phyloP scores from a whole-genome alignment of 2,888 invertebrate genomes.

The Pecten maximus region DNA sequence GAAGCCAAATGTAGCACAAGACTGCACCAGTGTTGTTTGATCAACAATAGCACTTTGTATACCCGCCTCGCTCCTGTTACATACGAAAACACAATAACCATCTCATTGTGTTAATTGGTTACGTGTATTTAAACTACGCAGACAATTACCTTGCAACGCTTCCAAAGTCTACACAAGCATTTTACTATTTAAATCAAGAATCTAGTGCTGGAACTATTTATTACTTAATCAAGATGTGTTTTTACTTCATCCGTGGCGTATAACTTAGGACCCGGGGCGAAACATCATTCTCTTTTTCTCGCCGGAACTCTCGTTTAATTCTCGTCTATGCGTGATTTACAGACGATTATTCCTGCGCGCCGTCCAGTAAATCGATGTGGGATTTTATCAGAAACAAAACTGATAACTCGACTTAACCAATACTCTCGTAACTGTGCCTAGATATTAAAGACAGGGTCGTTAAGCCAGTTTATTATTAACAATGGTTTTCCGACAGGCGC shows the following conservation, averaged over 20 bases:
- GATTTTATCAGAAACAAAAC: slow-evolving; percentile 15
- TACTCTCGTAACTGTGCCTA: not conserved
- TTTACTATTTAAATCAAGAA: slow-evolving; percentile 11
- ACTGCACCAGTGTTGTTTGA: not conserved
- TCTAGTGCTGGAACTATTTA: not conserved
- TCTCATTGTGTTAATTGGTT: not conserved
- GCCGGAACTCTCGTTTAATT: slow-evolving; percentile 15
- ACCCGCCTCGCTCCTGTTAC: not conserved
- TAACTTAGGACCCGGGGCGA: slow-evolving; percentile 4
- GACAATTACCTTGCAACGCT: not conserved
- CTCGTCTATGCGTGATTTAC: slow-evolving; percentile 27
- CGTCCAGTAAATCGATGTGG: not conserved
- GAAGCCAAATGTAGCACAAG: not conserved
- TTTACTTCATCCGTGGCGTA: slow-evolving; percentile 21
- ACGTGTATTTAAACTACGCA: not conserved
- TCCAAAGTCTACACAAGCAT: not conserved
- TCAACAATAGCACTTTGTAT: slow-evolving; percentile 9
- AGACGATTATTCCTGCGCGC: not conserved
- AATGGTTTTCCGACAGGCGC: not conserved
- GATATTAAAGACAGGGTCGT: slow-evolving; percentile 9
- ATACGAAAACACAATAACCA: not conserved
- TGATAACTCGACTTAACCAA: slow-evolving; percentile 29
- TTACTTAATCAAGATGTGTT: not conserved
- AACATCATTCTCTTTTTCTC: slow-evolving; percentile 11
- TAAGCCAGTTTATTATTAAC: not conserved